Base-by-base conservation (phyloP, 2,797 vertebrate genomes). In the Dendrocincla tyrannina region DNA sequence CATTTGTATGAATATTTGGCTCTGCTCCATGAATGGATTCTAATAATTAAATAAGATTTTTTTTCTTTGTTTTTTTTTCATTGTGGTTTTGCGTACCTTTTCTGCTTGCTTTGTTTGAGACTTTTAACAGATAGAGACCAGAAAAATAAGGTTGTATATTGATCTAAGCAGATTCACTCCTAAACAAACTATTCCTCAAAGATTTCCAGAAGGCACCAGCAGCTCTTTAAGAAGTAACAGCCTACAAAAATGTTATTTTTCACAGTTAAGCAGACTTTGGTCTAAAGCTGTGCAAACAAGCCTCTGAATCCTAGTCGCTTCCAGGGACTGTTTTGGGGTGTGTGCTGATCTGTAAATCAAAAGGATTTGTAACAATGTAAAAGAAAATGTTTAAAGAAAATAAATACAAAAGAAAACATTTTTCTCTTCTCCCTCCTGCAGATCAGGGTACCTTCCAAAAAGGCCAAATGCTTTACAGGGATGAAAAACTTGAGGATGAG, bases 161-260 rank as follows among this genome's bases (percentile, higher is more conserved):
- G 59, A 91, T 68, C 35, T 76, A 96, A 90, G 72, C 22, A 94
- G 81, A 95, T 88, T 84, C 88, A 59, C 92, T 96, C 69, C 81
- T 87, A 92, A 95, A 93, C 63, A 92, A 90, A 95, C 77, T 88
- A 35, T 81, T 62, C 70, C 69, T 97, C 66, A 49, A 88, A 89
- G 91, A 89, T 91, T 91, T 93, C 39, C 88, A 96, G 89, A 70
- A 80, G 84, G 80, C 92, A 94, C 80, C 91, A 92, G 78, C 86
- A 94, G 78, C 73, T 95, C 32, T 96, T 84, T 72, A 94, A 92
- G 72, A 82, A 95, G 60, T 69, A 93, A 91, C 74, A 86, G 93
- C 56, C 92, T 97, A 81, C 68, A 97, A 97, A 97, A 95, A 52
- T 92, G 67, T 96, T 88, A 85, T 97, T 97, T 97, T 86, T 92